Evolutionary conservation across 1,140 invertebrate species (phyloP), one percentile per base, ranked within the genome.

Genomic region (Apis dorsata): DNA sequence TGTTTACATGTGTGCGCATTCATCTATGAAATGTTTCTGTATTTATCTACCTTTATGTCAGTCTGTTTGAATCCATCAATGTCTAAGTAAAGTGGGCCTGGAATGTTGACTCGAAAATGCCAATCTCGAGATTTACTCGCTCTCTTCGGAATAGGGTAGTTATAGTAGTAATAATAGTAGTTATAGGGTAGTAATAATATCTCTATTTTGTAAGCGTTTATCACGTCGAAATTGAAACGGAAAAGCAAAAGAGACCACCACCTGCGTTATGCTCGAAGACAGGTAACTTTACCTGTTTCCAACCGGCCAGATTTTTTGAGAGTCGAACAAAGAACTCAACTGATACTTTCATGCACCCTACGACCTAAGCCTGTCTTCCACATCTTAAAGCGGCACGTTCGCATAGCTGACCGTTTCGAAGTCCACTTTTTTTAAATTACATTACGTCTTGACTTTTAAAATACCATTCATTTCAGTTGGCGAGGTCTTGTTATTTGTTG

Each of bases 241-340:
- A 78, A 79, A 59, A 66, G 65, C 55, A 72, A 66, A 66, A 60
- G 73, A 74, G 79, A 79, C 86, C 81, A 89, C 84, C 87, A 89
- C 84, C 87, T 88, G 86, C 85, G 66, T 65, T 81, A 72, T 79
- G 15, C 65, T 55, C 57, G 77, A n/a, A 55, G 71, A 78, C 81
- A 80, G 77, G 87, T 86, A 88, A 88, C 81, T 86, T 73, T 88
- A 89, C 81, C 87, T 86, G 87, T 62, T 24, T 63, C 53, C 4
- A 84, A 68, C 72, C 77, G 65, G 17, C 65, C 55, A 86, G 86
- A 88, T 89, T 85, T 84, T 81, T 72, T 65, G 57, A 65, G 79
- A 44, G 62, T 59, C 86, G 86, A 81, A 88, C 87, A 88, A 89
- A 89, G 85, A 55, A 75, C 63, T 81, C 87, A 89, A 81, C 84